phyloP scores from a whole-genome alignment of 2,113 vertebrate species.

The Upupa epops region DNA sequence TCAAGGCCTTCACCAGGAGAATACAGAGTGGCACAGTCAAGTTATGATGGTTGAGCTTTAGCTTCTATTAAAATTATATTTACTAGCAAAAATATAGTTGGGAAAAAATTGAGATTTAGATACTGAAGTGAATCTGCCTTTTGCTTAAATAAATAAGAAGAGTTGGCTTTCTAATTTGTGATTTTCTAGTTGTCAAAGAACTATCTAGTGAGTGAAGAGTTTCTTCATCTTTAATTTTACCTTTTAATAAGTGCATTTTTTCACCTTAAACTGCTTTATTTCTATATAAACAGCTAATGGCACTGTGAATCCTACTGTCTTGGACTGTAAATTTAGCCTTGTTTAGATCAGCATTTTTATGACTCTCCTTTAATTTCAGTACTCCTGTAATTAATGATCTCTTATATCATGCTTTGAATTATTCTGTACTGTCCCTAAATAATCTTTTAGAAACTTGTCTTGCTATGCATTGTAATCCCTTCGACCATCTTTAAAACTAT shows the following conservation, averaged over 20 bases:
- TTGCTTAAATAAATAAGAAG: not conserved
- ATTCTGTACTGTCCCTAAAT: not conserved
- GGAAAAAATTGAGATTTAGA: not conserved
- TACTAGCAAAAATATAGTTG: not conserved
- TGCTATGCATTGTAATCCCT: not conserved
- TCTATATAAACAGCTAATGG: not conserved
- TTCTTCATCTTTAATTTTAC: not conserved
- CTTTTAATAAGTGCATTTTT: not conserved
- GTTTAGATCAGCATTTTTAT: not conserved
- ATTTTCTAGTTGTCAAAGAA: not conserved
- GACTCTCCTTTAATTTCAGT: not conserved
- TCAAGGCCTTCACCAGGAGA: not conserved
- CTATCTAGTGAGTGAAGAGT: not conserved
- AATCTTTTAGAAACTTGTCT: not conserved
- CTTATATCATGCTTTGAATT: not conserved
- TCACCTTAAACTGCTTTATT: not conserved
- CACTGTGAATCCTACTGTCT: not conserved
- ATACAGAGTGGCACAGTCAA: not conserved
- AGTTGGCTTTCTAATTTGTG: not conserved
- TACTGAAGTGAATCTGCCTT: not conserved
- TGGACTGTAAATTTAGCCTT: not conserved
- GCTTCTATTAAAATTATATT: not conserved
- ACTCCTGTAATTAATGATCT: not conserved
- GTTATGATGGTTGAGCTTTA: not conserved
- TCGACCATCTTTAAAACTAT: not conserved